These are phyloP conservation scores for Oryzias melastigma DNA, from an alignment of 2,113 vertebrate species.

Conservation along the genomic window DNA sequence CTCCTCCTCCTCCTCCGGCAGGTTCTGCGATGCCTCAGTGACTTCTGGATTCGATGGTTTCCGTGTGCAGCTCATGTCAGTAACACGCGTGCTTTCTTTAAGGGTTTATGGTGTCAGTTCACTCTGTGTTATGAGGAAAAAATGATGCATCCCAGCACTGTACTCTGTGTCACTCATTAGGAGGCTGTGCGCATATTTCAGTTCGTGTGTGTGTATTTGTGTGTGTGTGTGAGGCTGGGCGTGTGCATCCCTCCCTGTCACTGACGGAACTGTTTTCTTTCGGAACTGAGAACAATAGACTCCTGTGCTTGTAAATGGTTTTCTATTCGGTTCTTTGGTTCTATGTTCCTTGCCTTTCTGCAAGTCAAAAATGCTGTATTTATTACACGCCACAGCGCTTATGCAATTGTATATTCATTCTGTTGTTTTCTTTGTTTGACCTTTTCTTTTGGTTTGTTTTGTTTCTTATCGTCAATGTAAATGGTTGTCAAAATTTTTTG, in stretches of 20 bases:
- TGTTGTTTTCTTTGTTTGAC: constrained; percentile 50
- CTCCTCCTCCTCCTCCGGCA: constrained; percentile 10
- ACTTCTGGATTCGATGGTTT: constrained; percentile 27
- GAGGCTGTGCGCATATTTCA: constrained; percentile 39
- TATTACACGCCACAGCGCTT: constrained; percentile 84
- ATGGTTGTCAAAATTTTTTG: constrained; percentile 79
- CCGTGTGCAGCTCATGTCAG: constrained; percentile 28
- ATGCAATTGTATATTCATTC: constrained; percentile 83
- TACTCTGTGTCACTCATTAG: constrained; percentile 71
- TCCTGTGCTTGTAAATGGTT: constrained; percentile 79
- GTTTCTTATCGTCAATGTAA: constrained; percentile 78
- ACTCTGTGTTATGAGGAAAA: constrained; percentile 15
- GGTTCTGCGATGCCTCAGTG: constrained; percentile 4
- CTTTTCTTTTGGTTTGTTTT: constrained; percentile 67
- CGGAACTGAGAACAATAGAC: constrained; percentile 70
- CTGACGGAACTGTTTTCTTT: constrained; percentile 65
- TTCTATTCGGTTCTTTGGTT: constrained; percentile 74
- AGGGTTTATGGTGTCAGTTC: constrained; percentile 34
- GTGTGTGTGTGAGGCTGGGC: constrained; percentile 22
- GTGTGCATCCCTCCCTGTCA: constrained; percentile 47
- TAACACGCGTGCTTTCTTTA: constrained; percentile 31
- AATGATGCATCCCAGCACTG: constrained; percentile 45
- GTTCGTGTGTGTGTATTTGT: constrained; percentile 21
- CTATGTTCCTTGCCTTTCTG: constrained; percentile 83
- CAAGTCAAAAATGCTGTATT: constrained; percentile 87